Evolutionary conservation across 2,113 vertebrate genomes (phyloP).

Genomic region (Sinocyclocheilus grahami): DNA sequence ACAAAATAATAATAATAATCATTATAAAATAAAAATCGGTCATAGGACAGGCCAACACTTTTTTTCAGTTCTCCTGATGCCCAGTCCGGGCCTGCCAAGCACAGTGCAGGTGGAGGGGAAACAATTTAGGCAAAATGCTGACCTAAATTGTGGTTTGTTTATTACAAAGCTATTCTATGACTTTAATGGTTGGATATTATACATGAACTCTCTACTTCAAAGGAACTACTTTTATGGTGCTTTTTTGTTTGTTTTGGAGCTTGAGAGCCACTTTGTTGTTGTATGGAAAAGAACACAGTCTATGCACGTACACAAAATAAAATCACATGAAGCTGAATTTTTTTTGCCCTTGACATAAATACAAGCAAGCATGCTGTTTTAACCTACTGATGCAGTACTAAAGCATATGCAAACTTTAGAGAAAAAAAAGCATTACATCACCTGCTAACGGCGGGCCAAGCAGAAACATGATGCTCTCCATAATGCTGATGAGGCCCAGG

Average conservation of each 20-base stretch:
- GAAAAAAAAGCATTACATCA: conserved; percentile 56
- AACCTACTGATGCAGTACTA: neutral
- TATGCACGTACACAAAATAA: neutral
- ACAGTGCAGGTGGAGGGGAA: too few relatives aligned
- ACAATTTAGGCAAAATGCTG: too few relatives aligned
- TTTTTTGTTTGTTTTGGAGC: neutral
- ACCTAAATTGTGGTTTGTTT: too few relatives aligned
- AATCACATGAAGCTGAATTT: neutral
- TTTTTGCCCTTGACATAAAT: neutral
- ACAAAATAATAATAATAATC: too few relatives aligned
- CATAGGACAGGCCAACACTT: too few relatives aligned
- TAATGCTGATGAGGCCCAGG: conserved; percentile 82
- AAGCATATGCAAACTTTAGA: neutral
- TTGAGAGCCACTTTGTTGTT: neutral
- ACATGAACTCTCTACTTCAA: neutral
- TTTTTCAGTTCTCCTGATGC: too few relatives aligned
- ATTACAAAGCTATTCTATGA: too few relatives aligned
- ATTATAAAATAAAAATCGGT: too few relatives aligned
- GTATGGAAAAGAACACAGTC: neutral
- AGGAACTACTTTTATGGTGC: neutral
- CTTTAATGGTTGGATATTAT: too few relatives aligned
- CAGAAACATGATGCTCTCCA: conserved; percentile 78
- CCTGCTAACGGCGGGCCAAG: conserved; percentile 81
- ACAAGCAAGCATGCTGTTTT: neutral
- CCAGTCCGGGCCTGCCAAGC: too few relatives aligned